These are phyloP conservation scores for Elachura formosa DNA, from an alignment of 2,113 vertebrate genomes.

Conservation along the genomic window DNA sequence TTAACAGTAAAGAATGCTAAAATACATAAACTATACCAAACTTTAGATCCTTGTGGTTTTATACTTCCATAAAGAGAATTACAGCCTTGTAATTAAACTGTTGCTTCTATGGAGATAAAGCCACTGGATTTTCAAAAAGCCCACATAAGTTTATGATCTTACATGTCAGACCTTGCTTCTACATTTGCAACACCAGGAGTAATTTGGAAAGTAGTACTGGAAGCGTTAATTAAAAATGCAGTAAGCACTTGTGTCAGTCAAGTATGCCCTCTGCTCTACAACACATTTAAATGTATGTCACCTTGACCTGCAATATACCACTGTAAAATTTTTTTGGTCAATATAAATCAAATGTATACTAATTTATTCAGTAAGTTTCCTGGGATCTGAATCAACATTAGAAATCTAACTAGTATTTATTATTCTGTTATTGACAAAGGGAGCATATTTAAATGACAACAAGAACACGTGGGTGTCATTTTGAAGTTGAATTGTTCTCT, in stretches of 20 bases:
- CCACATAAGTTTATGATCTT: not conserved
- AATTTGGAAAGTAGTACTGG: conserved; percentile 37
- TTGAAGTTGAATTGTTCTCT: conserved; percentile 78
- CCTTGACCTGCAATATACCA: conserved; percentile 75
- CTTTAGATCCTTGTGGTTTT: not conserved
- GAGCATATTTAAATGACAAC: conserved; percentile 81
- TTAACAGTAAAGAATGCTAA: not conserved
- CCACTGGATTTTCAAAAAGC: not conserved
- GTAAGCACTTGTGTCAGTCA: conserved; percentile 73
- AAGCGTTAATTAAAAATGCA: conserved; percentile 71
- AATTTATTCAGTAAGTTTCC: conserved; percentile 77
- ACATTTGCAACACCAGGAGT: conserved; percentile 27
- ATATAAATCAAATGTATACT: conserved; percentile 76
- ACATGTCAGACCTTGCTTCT: not conserved
- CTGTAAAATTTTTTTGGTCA: conserved; percentile 72
- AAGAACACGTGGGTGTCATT: conserved; percentile 76
- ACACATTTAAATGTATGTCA: conserved; percentile 72
- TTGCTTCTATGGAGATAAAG: not conserved
- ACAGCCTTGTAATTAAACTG: not conserved
- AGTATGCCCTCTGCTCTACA: conserved; percentile 63
- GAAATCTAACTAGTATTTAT: conserved; percentile 80
- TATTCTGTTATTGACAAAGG: conserved; percentile 80
- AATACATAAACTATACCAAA: not conserved
- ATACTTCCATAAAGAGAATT: not conserved
- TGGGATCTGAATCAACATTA: conserved; percentile 77